Evolutionary conservation across 2,113 vertebrate species (phyloP).

Genomic region (Ginglymostoma cirratum): DNA sequence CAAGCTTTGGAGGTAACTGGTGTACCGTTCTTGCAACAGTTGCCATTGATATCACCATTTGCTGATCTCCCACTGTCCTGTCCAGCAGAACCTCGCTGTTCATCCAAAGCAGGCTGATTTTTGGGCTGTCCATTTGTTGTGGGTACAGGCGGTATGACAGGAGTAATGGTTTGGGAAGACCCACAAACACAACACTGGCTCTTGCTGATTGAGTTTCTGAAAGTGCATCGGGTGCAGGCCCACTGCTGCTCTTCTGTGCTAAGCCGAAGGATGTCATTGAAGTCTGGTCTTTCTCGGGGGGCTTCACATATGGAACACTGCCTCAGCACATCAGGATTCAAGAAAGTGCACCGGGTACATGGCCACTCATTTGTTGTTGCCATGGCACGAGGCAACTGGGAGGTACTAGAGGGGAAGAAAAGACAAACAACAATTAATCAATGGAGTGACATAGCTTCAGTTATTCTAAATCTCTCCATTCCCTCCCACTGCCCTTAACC

Average conservation of each 20-base stretch:
- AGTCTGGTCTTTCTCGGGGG: slow-evolving; percentile 86
- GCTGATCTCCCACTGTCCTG: background rate
- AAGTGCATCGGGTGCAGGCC: slow-evolving; percentile 87
- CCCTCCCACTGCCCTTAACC: background rate
- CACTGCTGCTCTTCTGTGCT: slow-evolving; percentile 82
- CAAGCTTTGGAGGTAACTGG: slow-evolving; percentile 50
- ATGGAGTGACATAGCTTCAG: too few relatives aligned
- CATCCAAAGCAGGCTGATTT: slow-evolving; percentile 49
- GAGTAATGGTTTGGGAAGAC: slow-evolving; percentile 50
- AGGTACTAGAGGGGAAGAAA: slow-evolving; percentile 63
- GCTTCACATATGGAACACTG: slow-evolving; percentile 97
- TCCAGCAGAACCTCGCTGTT: slow-evolving; percentile 52
- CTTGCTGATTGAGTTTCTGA: slow-evolving; percentile 81
- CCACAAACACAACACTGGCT: slow-evolving; percentile 81
- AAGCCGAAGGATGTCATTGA: slow-evolving; percentile 90
- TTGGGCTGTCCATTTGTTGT: slow-evolving; percentile 60
- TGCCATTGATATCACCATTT: slow-evolving; percentile 41
- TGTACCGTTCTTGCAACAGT: slow-evolving; percentile 45
- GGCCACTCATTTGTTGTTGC: slow-evolving; percentile 85
- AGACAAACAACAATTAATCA: background rate
- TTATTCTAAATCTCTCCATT: background rate
- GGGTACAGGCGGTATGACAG: slow-evolving; percentile 47
- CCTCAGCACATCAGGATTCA: slow-evolving; percentile 76
- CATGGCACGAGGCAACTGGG: slow-evolving; percentile 84
- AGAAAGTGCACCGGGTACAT: slow-evolving; percentile 88